Base-by-base conservation (phyloP, 2,797 vertebrate species). In the Phataginus tricuspis region DNA sequence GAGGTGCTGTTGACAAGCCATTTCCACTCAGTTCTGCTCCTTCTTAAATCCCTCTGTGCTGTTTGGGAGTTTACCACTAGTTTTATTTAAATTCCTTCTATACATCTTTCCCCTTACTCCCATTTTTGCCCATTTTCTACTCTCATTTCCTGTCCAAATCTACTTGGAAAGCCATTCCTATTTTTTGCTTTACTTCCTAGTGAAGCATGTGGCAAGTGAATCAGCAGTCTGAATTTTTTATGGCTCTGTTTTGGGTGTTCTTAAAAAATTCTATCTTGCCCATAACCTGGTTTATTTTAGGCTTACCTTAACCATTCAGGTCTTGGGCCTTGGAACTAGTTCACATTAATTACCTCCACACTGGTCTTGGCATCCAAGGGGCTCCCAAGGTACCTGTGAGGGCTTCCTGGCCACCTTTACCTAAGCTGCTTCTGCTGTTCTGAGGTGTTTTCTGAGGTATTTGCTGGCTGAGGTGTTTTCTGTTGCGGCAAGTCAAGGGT, bases 1-100 rank as follows among this genome's bases (percentile, higher is more conserved):
- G 45, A 31, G 25, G 5, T 27, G 29, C 42, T 72, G 7, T 86
- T 83, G 80, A 49, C 21, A 18, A 64, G 37, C 31, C 55, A 39
- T 71, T 89, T 92, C 42, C 7, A 15, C 7, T 72, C 53, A 27
- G 49, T 77, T 96, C 29, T 78, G 64, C 25, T 74, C 49, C 45
- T 71, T 91, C 37, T 90, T 64, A 83, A 80, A n/a, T 78, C 79
- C 31, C 31, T 92, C 74, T 55, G 57, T 86, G 12, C 64, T 84
- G 23, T 92, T 96, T 86, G 59, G 85, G 75, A 64, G 31, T 92
- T 94, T 85, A 63, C 42, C 15, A 49, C 74, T 78, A 79, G 79
- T 96, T 95, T 68, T 87, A 80, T 89, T 80, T 87, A 84, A 72
- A 61, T 93, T 68, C 53, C 27, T 93, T 94, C 86, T 85, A 61